Conservation (phyloP, 2,888 invertebrate genomes). For the Nomada fabriciana region DNA sequence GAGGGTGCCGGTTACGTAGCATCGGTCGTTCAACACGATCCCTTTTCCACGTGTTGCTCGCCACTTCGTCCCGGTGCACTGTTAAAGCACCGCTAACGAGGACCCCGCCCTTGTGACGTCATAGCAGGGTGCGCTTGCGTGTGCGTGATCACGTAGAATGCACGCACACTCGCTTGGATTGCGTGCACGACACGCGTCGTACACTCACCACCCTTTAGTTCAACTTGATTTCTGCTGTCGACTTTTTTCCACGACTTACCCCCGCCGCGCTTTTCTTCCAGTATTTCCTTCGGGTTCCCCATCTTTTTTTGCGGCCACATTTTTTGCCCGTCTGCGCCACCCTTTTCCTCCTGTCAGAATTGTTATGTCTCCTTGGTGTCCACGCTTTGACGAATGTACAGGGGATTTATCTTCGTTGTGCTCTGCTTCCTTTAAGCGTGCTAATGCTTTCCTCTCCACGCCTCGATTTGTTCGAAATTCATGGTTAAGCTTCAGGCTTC, state of each 20-base stretch:
- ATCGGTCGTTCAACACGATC: conserved; percentile 56
- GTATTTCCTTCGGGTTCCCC: too few species aligned
- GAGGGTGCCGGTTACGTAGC: background rate
- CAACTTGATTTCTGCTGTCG: background rate
- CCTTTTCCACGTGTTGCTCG: conserved; percentile 82
- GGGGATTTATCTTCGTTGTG: background rate
- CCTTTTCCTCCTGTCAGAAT: background rate
- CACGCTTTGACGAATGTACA: too few species aligned
- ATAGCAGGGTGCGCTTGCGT: conserved; percentile 70
- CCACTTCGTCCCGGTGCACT: conserved; percentile 66
- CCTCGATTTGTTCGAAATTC: background rate
- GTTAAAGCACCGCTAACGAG: conserved; percentile 78
- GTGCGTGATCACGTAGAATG: conserved; percentile 62
- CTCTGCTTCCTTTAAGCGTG: too few species aligned
- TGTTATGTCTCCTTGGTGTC: background rate
- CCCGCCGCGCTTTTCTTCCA: background rate
- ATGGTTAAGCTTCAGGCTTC: background rate
- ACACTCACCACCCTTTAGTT: background rate
- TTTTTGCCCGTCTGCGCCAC: too few species aligned
- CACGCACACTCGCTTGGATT: conserved; percentile 35
- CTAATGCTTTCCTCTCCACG: background rate
- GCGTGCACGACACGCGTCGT: conserved; percentile 6
- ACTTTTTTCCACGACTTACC: conserved; percentile 25
- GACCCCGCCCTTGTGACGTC: conserved; percentile 83
- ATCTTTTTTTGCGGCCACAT: background rate